These are phyloP conservation scores for Argyra leucocephala DNA, from an alignment of 2,888 invertebrate species.

Conservation along the genomic window DNA sequence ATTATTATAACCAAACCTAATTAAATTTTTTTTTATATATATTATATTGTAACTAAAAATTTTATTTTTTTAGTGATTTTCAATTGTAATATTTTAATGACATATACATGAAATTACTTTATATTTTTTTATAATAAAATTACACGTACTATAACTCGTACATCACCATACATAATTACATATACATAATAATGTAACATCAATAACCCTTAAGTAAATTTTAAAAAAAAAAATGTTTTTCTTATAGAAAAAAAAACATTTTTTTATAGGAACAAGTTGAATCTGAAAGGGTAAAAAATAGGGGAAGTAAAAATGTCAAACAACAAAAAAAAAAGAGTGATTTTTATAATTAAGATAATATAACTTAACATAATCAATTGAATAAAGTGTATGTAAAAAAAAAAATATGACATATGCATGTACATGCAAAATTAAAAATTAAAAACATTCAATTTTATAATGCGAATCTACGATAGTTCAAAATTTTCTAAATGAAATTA, in stretches of 20 bases:
- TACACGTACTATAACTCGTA: no score
- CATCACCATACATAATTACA: no score
- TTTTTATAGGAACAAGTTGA: not conserved
- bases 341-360: conserved; percentile 1
- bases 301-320: conserved; percentile 1
- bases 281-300: not conserved
- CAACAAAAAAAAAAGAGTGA: not conserved
- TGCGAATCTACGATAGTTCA: no score
- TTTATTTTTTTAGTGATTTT: no score
- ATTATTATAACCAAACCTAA: no score
- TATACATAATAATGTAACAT: no score
- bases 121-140: not conserved
- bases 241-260: no score
- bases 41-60: no score
- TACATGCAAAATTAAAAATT: conserved; percentile 6
- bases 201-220: no score
- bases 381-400: not conserved
- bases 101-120: not conserved
- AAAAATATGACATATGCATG: not conserved
- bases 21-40: no score
- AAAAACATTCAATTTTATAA: not conserved
- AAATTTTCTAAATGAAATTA: no score
- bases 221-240: not conserved
- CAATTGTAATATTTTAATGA: no score
- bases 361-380: not conserved